These are phyloP conservation scores for Gadopsis marmoratus DNA, from an alignment of 2,797 vertebrate species.

Conservation along the genomic window DNA sequence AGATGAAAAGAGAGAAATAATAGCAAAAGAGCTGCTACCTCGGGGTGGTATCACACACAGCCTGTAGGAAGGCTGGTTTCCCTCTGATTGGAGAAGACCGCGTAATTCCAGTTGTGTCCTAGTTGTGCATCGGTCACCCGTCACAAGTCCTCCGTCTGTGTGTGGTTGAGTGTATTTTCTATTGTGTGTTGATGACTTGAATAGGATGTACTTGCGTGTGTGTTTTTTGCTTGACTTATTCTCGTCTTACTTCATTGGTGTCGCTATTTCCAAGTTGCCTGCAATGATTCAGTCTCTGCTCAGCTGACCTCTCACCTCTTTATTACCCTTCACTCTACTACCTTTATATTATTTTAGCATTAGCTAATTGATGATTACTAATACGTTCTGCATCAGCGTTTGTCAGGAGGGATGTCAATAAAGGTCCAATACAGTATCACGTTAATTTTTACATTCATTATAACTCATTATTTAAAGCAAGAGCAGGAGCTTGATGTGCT, in stretches of 20 bases:
- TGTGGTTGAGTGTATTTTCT: constrained; percentile 27
- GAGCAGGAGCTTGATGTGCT: not conserved
- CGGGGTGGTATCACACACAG: constrained; percentile 55
- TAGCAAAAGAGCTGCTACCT: constrained; percentile 63
- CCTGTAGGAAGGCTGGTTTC: constrained; percentile 61
- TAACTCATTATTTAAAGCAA: not conserved
- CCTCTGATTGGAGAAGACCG: constrained; percentile 69
- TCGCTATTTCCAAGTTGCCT: constrained; percentile 35
- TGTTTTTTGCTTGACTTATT: constrained; percentile 37
- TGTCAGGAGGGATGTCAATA: constrained; percentile 7
- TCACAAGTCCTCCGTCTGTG: constrained; percentile 50
- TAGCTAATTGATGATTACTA: not conserved
- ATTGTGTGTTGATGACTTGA: constrained; percentile 40
- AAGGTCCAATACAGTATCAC: not conserved
- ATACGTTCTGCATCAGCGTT: not conserved
- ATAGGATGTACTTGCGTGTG: constrained; percentile 31
- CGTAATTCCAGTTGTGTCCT: constrained; percentile 65
- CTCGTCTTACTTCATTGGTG: constrained; percentile 10
- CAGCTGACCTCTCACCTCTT: not conserved
- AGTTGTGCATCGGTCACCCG: constrained; percentile 67
- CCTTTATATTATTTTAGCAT: not conserved
- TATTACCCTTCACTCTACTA: not conserved
- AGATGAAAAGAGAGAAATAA: constrained; percentile 77
- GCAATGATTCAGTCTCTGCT: constrained; percentile 1
- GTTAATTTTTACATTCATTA: not conserved